These are phyloP conservation scores for Eunapius fragilis DNA, from an alignment of 37 sponge, comb jelly and placozoan genomes.

Conservation along the genomic window DNA sequence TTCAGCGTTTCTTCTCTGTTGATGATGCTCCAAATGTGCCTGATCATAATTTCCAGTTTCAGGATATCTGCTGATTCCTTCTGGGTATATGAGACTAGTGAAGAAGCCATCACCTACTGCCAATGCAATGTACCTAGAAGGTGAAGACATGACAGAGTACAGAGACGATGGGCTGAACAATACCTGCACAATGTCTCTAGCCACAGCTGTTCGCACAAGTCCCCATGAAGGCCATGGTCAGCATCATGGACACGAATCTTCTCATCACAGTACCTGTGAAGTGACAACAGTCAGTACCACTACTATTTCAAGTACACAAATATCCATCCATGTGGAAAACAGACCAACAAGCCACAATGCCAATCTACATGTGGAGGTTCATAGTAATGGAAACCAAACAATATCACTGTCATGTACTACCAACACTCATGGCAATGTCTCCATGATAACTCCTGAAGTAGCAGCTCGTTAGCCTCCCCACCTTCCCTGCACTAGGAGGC, in stretches of 20 bases:
- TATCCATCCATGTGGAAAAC: background rate
- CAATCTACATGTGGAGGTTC: background rate
- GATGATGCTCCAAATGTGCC: constrained; percentile 16
- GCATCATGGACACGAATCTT: background rate
- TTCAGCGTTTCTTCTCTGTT: constrained; percentile 18
- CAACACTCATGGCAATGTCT: background rate
- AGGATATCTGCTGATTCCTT: constrained; percentile 21
- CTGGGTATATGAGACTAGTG: constrained; percentile 26
- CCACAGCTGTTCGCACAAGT: background rate
- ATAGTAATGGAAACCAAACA: background rate
- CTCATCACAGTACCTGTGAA: background rate
- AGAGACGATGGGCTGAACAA: background rate
- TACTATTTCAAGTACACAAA: background rate
- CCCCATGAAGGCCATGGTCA: background rate
- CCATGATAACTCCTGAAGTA: background rate
- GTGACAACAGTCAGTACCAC: background rate
- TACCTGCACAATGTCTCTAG: background rate
- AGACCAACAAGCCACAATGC: background rate
- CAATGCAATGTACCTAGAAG: background rate
- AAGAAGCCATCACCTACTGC: constrained; percentile 8
- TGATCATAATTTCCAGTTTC: constrained; percentile 34
- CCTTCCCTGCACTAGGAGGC: too few species aligned
- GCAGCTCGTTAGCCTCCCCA: too few species aligned
- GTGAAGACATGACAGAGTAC: background rate
- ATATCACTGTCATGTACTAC: background rate